phyloP scores from a whole-genome alignment of 2,888 invertebrate species.

The Anarsia innoxiella region DNA sequence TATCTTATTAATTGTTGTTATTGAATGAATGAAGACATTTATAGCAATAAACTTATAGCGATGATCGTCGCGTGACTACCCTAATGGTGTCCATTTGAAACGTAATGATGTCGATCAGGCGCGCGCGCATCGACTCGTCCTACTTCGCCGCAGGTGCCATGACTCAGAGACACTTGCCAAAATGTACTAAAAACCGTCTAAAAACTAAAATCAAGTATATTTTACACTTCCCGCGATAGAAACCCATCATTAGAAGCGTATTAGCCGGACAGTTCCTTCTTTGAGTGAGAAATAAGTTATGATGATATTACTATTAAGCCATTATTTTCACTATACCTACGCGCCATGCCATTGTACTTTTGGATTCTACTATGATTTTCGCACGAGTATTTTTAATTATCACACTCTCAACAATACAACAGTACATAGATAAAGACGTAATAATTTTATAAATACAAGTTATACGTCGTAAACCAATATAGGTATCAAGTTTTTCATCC shows the following conservation, averaged over 20 bases:
- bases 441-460: no score
- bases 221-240: not conserved
- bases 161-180: conserved; percentile 12
- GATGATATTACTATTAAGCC: conserved; percentile 6
- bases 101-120: conserved; percentile 36
- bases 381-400: no score
- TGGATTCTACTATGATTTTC: no score
- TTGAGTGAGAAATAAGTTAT: not conserved
- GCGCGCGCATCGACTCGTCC: conserved; percentile 27
- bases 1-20: no score
- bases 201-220: not conserved
- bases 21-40: conserved; percentile 23
- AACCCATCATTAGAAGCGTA: conserved; percentile 7
- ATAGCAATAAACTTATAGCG: no score
- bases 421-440: no score
- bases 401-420: no score
- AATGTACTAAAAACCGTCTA: not conserved
- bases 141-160: conserved; percentile 26
- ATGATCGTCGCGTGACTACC: conserved; percentile 27
- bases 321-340: conserved; percentile 6
- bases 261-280: conserved; percentile 2
- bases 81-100: conserved; percentile 34
- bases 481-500: no score
- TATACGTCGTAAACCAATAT: no score
- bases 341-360: no score